Percentiles rank a stretch among this genome's conserved stretches.
Evolutionary conservation across 2,888 invertebrate species (phyloP).

Genomic region (Athalia circularis): DNA sequence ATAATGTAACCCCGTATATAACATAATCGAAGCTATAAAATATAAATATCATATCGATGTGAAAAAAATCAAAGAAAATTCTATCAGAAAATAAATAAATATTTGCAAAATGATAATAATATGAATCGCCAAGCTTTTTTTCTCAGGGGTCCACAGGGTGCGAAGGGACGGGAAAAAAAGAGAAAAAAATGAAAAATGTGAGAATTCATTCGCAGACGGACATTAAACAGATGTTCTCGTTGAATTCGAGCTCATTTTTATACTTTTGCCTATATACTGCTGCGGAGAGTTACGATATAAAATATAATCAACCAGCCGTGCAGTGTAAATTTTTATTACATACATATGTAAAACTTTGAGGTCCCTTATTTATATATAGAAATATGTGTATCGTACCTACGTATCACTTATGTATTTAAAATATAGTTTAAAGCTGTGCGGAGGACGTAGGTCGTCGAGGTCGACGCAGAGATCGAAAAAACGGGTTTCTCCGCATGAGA

Average conservation of each 20-base stretch:
- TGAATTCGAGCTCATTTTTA: not conserved
- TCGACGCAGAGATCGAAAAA: constrained; percentile 17
- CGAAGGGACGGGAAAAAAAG: not conserved
- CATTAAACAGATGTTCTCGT: not conserved
- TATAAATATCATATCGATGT: too few relatives aligned
- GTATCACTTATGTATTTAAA: not conserved
- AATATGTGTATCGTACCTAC: not conserved
- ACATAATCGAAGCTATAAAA: too few relatives aligned
- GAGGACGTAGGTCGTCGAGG: constrained; percentile 27
- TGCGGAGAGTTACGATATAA: not conserved
- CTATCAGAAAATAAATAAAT: too few relatives aligned
- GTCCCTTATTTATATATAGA: not conserved
- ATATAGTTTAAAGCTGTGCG: not conserved
- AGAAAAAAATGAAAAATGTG: not conserved
- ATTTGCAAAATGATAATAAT: too few relatives aligned
- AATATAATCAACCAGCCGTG: not conserved
- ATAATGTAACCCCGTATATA: too few relatives aligned
- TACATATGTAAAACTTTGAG: not conserved
- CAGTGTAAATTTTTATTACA: not conserved
- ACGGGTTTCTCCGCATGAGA: constrained; percentile 27
- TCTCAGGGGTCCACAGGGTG: too few relatives aligned
- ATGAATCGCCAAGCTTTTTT: too few relatives aligned
- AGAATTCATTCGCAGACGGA: not conserved
- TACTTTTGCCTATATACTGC: not conserved
- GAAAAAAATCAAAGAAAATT: too few relatives aligned